Evolutionary conservation across 2,888 invertebrate genomes (phyloP).

Genomic region (Dasysyrphus albostriatus): DNA sequence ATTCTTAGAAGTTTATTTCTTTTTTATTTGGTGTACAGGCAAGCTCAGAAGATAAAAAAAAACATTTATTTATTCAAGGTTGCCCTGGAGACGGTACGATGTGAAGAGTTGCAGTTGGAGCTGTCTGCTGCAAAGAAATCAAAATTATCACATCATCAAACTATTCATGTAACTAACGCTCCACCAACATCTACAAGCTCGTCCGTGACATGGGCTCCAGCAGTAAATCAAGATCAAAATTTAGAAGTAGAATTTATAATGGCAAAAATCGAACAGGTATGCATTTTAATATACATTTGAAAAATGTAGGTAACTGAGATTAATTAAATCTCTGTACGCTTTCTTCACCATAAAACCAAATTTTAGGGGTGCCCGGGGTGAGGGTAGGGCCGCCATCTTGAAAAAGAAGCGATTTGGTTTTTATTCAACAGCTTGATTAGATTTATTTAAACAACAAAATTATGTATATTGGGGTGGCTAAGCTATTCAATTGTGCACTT

Average conservation of each 20-base stretch:
- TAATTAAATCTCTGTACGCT: too few relatives aligned
- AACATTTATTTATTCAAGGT: conserved; percentile 83
- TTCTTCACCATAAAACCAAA: too few relatives aligned
- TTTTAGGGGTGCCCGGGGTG: too few relatives aligned
- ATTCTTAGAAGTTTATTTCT: too few relatives aligned
- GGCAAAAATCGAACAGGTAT: conserved; percentile 95
- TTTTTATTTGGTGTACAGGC: neutral
- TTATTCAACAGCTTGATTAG: too few relatives aligned
- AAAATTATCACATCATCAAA: conserved; percentile 79
- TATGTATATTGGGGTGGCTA: too few relatives aligned
- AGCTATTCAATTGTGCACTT: too few relatives aligned
- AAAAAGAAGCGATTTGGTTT: too few relatives aligned
- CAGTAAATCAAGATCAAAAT: conserved; percentile 85
- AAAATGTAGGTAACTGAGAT: too few relatives aligned
- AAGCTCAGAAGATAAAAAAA: neutral
- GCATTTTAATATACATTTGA: too few relatives aligned
- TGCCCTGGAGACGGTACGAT: conserved; percentile 88
- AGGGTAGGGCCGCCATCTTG: too few relatives aligned
- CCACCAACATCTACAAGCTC: conserved; percentile 79
- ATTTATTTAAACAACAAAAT: neutral
- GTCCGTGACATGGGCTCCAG: conserved; percentile 84
- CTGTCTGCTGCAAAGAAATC: conserved; percentile 89
- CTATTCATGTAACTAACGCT: conserved; percentile 6
- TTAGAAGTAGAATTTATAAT: conserved; percentile 96
- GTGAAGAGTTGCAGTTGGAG: conserved; percentile 96